A percentile compares a stretch with the other conserved stretches of the same genome.
Conservation (phyloP, 2,888 invertebrate genomes). For the Euplagia quadripunctaria region DNA sequence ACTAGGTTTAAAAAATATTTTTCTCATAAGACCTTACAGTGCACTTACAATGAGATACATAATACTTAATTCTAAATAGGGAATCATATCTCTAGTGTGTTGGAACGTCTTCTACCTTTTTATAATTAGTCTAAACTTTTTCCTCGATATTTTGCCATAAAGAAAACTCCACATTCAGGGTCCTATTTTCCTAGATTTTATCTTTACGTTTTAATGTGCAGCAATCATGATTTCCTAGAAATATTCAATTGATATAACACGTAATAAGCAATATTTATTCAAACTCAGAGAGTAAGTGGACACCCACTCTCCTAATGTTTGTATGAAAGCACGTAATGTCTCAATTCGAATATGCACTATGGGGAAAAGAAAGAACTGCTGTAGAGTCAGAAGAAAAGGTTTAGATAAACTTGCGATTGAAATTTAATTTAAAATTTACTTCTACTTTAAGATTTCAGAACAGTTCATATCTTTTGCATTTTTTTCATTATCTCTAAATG, state of each 20-base stretch:
- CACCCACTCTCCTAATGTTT: slow-evolving; percentile 69
- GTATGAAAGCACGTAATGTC: slow-evolving; percentile 78
- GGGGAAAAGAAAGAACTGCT: slow-evolving; percentile 73
- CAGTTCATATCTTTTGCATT: neutral
- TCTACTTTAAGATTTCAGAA: neutral
- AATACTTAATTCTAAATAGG: too few relatives aligned
- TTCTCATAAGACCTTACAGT: too few relatives aligned
- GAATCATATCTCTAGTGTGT: too few relatives aligned
- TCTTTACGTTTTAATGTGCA: slow-evolving; percentile 4
- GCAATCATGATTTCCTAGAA: slow-evolving; percentile 31
- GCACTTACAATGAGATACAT: too few relatives aligned
- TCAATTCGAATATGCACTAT: slow-evolving; percentile 76
- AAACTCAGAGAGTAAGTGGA: slow-evolving; percentile 65
- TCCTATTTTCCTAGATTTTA: neutral
- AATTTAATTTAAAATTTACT: neutral
- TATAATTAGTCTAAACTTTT: too few relatives aligned
- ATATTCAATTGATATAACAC: slow-evolving; percentile 45
- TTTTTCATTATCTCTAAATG: neutral
- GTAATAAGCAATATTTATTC: slow-evolving; percentile 61
- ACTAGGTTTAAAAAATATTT: too few relatives aligned
- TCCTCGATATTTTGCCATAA: too few relatives aligned
- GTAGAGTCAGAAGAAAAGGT: slow-evolving; percentile 65
- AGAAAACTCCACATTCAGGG: too few relatives aligned
- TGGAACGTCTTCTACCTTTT: too few relatives aligned
- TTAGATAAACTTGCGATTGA: neutral